Percentiles rank a stretch among this genome's conserved stretches.
phyloP scores from a whole-genome alignment of 2,888 invertebrate genomes.

The Muschampia plurimacula region DNA sequence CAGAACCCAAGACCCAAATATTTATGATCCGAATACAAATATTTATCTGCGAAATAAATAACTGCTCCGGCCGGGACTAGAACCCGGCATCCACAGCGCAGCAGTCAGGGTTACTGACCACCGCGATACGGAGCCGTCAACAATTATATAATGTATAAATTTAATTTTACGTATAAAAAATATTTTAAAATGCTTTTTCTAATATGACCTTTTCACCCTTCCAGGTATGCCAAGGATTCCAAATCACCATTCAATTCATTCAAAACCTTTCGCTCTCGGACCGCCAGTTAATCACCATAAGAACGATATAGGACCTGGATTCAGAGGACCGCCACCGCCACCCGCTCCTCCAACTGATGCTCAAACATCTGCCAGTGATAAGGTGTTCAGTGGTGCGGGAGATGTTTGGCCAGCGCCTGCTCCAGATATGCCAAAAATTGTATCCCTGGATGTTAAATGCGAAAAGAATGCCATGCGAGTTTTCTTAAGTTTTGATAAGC shows the following conservation, averaged over 20 bases:
- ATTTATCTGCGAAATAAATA: too few relatives aligned
- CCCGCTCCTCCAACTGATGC: conserved; percentile 77
- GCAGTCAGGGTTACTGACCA: too few relatives aligned
- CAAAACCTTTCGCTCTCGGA: conserved; percentile 76
- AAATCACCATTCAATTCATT: conserved; percentile 81
- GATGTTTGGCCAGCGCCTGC: conserved; percentile 95
- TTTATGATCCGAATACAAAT: too few relatives aligned
- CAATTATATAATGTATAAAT: too few relatives aligned
- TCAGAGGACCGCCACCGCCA: conserved; percentile 89
- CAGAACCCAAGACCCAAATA: too few relatives aligned
- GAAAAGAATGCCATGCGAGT: conserved; percentile 98
- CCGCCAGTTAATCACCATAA: conserved; percentile 80
- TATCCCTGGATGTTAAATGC: conserved; percentile 96
- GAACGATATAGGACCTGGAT: conserved; percentile 85
- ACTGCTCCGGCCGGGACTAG: too few relatives aligned
- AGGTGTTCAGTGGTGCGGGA: conserved; percentile 86
- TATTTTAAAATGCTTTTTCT: not conserved
- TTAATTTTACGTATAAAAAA: not conserved
- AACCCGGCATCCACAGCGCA: too few relatives aligned
- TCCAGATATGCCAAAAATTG: conserved; percentile 97
- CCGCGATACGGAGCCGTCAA: too few relatives aligned
- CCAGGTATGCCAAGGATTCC: conserved; percentile 80
- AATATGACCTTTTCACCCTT: conserved; percentile 47
- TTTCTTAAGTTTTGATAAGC: conserved; percentile 96
- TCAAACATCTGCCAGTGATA: conserved; percentile 86